Percentiles rank a stretch among this genome's conserved stretches.
These are phyloP conservation scores for Tachycineta bicolor DNA, from an alignment of 2,113 vertebrate species.

Conservation along the genomic window DNA sequence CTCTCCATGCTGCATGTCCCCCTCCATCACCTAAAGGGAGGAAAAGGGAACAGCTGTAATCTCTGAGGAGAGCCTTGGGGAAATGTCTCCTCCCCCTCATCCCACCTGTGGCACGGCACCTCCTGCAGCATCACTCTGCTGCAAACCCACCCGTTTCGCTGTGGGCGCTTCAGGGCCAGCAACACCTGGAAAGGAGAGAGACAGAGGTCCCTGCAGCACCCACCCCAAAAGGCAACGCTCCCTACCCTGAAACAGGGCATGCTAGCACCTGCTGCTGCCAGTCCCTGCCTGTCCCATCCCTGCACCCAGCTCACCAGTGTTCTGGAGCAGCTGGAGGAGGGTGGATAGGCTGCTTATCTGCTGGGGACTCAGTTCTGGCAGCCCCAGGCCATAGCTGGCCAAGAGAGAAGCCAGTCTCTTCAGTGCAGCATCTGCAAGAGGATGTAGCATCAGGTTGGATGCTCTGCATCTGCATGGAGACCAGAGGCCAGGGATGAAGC, in stretches of 20 bases:
- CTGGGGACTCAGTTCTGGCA: constrained; percentile 85
- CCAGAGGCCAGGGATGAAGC: accelerated
- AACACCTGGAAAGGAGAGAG: constrained; percentile 19
- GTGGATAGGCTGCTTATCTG: constrained; percentile 85
- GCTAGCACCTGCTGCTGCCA: neutral
- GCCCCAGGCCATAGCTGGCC: constrained; percentile 81
- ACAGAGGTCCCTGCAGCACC: neutral
- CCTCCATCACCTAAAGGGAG: constrained; percentile 67
- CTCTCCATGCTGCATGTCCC: constrained; percentile 60
- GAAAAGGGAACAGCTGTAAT: neutral
- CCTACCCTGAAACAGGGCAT: accelerated
- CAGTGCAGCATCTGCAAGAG: constrained; percentile 65
- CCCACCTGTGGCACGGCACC: neutral
- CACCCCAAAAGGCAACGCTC: neutral
- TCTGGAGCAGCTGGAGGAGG: constrained; percentile 82
- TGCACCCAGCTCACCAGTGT: constrained; percentile 45
- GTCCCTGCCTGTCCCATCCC: neutral
- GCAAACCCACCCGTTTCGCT: constrained; percentile 8
- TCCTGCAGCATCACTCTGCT: neutral
- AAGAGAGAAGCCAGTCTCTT: constrained; percentile 82
- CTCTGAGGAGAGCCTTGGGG: neutral
- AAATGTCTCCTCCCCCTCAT: neutral
- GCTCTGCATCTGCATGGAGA: accelerated
- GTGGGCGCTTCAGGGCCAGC: neutral
- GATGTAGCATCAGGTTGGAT: neutral